These are phyloP conservation scores for Theodoxus fluviatilis DNA, from an alignment of 2,888 invertebrate species.

Conservation along the genomic window DNA sequence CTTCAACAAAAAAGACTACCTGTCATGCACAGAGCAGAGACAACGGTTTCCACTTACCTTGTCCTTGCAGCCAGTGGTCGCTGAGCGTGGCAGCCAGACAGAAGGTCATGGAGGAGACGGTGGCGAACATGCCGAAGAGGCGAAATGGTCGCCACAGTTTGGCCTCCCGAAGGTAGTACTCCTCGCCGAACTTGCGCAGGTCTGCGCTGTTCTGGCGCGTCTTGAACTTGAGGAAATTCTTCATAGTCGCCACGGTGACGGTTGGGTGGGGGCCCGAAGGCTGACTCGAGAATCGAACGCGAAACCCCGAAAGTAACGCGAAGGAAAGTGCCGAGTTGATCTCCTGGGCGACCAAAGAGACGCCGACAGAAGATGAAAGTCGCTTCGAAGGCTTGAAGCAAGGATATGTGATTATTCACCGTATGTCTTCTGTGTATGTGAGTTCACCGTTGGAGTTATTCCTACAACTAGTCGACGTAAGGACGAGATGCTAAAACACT, in stretches of 20 bases:
- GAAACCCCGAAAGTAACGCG: no score
- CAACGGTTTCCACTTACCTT: slow-evolving; percentile 39
- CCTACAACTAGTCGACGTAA: no score
- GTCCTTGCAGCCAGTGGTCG: slow-evolving; percentile 47
- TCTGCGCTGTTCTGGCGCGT: slow-evolving; percentile 53
- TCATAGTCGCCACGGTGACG: slow-evolving; percentile 46
- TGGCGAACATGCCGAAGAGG: slow-evolving; percentile 51
- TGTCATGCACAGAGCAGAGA: not conserved
- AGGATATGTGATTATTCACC: no score
- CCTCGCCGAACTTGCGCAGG: slow-evolving; percentile 54
- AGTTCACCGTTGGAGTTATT: no score
- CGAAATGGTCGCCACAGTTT: slow-evolving; percentile 57
- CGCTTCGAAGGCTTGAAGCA: no score
- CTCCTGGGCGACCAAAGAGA: no score
- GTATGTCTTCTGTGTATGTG: no score
- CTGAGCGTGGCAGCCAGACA: slow-evolving; percentile 44
- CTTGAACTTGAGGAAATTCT: slow-evolving; percentile 59
- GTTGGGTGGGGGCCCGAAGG: no score
- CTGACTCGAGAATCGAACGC: no score
- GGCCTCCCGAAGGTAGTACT: slow-evolving; percentile 53
- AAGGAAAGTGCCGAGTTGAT: no score
- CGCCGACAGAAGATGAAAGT: no score
- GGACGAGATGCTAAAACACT: no score
- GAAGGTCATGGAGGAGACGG: slow-evolving; percentile 46
- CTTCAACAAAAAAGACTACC: not conserved